These are phyloP conservation scores for Taurulus bubalis DNA, from an alignment of 2,113 vertebrate genomes.

Conservation along the genomic window DNA sequence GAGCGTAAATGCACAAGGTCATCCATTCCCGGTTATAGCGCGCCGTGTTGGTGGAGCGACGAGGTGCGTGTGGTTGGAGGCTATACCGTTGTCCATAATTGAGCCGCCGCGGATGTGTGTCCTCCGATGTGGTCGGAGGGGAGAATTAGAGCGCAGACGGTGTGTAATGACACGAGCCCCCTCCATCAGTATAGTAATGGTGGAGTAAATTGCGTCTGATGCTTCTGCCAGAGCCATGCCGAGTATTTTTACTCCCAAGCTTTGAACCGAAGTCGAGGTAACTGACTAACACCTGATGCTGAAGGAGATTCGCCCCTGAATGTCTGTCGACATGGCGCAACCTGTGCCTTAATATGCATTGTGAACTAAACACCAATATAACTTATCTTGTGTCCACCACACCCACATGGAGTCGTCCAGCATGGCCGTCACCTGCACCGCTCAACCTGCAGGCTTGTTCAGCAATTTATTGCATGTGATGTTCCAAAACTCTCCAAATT, in stretches of 20 bases:
- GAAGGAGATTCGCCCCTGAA: conserved; percentile 38
- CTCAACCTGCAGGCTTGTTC: neutral
- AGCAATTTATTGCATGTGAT: conserved; percentile 4
- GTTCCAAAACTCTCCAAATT: neutral
- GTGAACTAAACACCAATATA: conserved; percentile 27
- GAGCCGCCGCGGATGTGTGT: conserved; percentile 46
- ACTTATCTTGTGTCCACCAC: conserved; percentile 51
- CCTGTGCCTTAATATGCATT: conserved; percentile 28
- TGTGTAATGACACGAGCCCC: conserved; percentile 58
- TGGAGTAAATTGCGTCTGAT: conserved; percentile 18
- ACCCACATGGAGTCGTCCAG: conserved; percentile 42
- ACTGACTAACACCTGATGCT: conserved; percentile 80
- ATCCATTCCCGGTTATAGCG: conserved; percentile 52
- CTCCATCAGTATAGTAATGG: conserved; percentile 56
- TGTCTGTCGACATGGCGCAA: conserved; percentile 64
- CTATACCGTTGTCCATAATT: conserved; percentile 35
- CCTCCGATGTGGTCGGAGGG: conserved; percentile 53
- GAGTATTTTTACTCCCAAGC: conserved; percentile 24
- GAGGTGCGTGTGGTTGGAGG: conserved; percentile 31
- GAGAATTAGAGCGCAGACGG: conserved; percentile 68
- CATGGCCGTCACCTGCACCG: neutral
- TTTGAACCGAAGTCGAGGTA: conserved; percentile 70
- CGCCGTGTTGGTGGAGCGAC: conserved; percentile 28
- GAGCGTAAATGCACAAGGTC: conserved; percentile 78
- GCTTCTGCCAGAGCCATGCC: conserved; percentile 14